Evolutionary conservation across 2,797 vertebrate species (phyloP).

Genomic region (Gymnopithys bicolor): DNA sequence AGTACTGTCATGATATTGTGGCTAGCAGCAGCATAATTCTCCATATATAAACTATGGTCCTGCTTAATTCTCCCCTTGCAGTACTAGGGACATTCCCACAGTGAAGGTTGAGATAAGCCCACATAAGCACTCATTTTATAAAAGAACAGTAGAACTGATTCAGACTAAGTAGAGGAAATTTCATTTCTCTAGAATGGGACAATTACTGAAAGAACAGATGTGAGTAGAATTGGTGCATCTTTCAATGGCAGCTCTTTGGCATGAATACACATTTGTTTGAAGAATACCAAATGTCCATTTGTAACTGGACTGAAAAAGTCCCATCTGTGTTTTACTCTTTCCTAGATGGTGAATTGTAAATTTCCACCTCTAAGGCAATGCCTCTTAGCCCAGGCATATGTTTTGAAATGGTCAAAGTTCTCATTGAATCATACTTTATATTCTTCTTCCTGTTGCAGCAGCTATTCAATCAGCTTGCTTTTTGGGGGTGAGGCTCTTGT

Average conservation of each 20-base stretch:
- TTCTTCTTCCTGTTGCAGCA: background rate
- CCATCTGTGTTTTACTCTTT: background rate
- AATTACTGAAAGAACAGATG: conserved; percentile 38
- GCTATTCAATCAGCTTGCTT: background rate
- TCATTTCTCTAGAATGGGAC: background rate
- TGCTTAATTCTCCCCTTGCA: background rate
- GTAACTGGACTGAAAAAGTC: background rate
- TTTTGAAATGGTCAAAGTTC: background rate
- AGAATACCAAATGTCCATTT: conserved; percentile 41
- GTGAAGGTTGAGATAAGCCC: background rate
- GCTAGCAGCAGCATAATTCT: background rate
- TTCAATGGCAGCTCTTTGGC: conserved; percentile 35
- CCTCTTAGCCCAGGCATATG: background rate
- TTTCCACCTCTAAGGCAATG: background rate
- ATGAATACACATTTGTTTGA: conserved; percentile 14
- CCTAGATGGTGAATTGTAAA: background rate
- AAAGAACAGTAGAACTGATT: conserved; percentile 28
- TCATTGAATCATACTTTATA: background rate
- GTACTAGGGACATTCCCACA: background rate
- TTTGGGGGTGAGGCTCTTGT: rapidly evolving
- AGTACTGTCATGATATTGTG: background rate
- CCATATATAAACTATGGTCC: background rate
- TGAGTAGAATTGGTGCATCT: background rate
- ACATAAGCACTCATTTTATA: background rate
- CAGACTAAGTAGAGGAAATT: background rate